Evolutionary conservation across 2,113 vertebrate genomes (phyloP), one percentile per base, ranked within the genome.

Genomic region (Actinemys pallida): DNA sequence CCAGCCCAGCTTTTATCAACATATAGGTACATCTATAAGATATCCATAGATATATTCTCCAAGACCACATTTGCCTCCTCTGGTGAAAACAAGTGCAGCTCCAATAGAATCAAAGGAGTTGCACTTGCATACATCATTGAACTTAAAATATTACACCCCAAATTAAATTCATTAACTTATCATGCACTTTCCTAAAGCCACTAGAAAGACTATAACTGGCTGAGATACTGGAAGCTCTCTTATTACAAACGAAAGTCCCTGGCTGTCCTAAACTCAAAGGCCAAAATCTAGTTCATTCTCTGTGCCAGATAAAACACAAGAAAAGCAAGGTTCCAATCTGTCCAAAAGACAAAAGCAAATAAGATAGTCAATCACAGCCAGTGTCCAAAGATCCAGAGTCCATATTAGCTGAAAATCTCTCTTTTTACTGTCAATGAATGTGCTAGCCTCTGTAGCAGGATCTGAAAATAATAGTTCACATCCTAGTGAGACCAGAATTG

Each of bases 321-420:
- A 53, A 82, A 53, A 54, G 52, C 22, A 54, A 80, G 57, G 57
- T 65, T 85, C 53, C 22, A 10, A 19, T 54, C 25, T 39, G 54
- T 27, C 52, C 53, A 84, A 53, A 22, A 83, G 24, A 31, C n/a
- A 49, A 78, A 56, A 6, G 27, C 7, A 84, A 80, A 80, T 62
- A 53, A 75, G 87, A n/a, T 78, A 94, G 86, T 65, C 89, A 62
- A 83, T 59, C 92, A 80, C 92, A 82, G 76, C 89, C 95, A 93
- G 92, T 92, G 94, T 93, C 92, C 96, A 97, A 95, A 94, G 94
- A 94, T 94, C 93, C 95, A 96, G 90, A 97, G 93, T 96, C 94
- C 95, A 85, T 31, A 96, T 86, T 88, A 84, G 82, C 76, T 49
- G 76, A 16, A 29, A 29, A 25, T 76, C 45, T 76, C 45, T 87